Evolutionary conservation across 1,140 invertebrate genomes (phyloP), one percentile per base, ranked within the genome.

Genomic region (Muscidifurax raptorellus): DNA sequence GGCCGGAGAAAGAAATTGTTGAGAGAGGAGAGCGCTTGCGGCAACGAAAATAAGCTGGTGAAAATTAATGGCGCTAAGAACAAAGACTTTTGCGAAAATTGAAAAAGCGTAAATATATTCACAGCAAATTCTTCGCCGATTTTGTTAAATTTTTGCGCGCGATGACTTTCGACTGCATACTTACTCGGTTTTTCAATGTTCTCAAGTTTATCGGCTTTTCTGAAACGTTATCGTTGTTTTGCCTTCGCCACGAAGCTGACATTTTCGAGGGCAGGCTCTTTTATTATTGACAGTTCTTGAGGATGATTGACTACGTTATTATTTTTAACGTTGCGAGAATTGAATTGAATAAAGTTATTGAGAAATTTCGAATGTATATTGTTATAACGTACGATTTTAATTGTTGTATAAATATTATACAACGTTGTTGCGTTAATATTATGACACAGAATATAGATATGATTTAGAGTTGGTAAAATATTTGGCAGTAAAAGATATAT

Each of bases 31-130:
- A 30, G 25, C 66, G 25, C 22, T 27, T 2, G 25, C 2, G 25
- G 25, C 66, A 69, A 69, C 66, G 66, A 69, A 69, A 69, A 69
- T 28, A 69, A 12, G 66, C 1, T 18, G 66, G 13, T n/a, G 10
- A 7, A 40, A 67, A 69, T 80, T 28, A 67, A 80, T 47, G 25
- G 66, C 78, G 25, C 52, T 66, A 75, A 75, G 52, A 74, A 75
- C 18, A 36, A 66, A 75, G 52, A 82, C 52, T 28, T 27, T 82
- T 66, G 32, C 32, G n/a, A 27, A 15, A 6, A 71, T 80, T 59
- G 2, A 74, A 59, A 18, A 30, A 36, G 27, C 52, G 9, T 36
- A 36, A 1, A 18, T 12, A 25, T 28, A 28, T 1, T 59, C 15
- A 3, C n/a, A 40, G 6, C 10, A 18, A 80, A 28, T 27, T 69